Conservation (phyloP, 2,888 invertebrate genomes). For the Thereva unica region DNA sequence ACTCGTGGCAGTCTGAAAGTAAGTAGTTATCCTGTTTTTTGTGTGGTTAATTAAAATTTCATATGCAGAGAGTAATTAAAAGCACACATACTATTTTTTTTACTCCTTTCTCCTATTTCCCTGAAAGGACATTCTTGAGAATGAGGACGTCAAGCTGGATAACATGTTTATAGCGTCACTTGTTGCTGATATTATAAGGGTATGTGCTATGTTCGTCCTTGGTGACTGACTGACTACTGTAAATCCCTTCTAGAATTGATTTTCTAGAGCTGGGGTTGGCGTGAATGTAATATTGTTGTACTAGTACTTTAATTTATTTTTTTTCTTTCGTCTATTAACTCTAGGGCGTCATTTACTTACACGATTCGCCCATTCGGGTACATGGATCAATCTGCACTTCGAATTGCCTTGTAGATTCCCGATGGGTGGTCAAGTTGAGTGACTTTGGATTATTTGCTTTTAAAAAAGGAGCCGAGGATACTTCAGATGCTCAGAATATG, state of each 20-base stretch:
- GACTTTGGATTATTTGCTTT: conserved; percentile 92
- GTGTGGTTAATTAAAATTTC: conserved; percentile 21
- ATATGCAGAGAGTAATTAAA: conserved; percentile 15
- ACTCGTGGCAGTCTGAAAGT: conserved; percentile 89
- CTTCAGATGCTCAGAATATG: conserved; percentile 63
- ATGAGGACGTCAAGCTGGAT: conserved; percentile 93
- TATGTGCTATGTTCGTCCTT: conserved; percentile 59
- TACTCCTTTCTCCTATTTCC: conserved; percentile 17
- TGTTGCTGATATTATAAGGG: conserved; percentile 91
- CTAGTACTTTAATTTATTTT: not conserved
- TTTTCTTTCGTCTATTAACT: conserved; percentile 40
- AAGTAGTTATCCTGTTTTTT: conserved; percentile 46
- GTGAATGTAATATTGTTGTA: too few relatives aligned
- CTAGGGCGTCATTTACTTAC: conserved; percentile 88
- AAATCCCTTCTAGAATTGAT: conserved; percentile 5
- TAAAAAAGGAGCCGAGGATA: conserved; percentile 73
- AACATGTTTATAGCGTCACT: conserved; percentile 95
- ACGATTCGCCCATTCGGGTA: conserved; percentile 82
- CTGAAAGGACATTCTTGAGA: conserved; percentile 84
- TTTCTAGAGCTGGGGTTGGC: too few relatives aligned
- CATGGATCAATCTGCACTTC: conserved; percentile 89
- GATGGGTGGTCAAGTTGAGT: conserved; percentile 92
- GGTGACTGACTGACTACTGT: not conserved
- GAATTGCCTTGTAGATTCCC: conserved; percentile 91
- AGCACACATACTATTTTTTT: not conserved